phyloP scores from a whole-genome alignment of 2,888 invertebrate species.

The Tribolium freemani region DNA sequence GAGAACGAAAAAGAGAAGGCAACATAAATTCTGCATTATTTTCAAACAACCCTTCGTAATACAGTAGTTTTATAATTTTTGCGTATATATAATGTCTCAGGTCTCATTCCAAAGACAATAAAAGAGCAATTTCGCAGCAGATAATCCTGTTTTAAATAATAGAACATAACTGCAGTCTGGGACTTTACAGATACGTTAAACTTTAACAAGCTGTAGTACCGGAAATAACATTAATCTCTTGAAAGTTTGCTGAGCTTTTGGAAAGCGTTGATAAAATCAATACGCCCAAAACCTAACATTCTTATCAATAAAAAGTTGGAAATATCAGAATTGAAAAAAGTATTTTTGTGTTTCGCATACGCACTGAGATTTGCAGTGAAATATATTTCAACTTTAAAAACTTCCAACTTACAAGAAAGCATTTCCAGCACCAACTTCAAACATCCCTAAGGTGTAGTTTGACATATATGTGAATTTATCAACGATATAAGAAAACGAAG shows the following conservation, averaged over 20 bases:
- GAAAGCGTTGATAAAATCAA: background rate
- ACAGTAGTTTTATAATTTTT: no score
- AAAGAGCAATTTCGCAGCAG: no score
- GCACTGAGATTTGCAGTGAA: conserved; percentile 11
- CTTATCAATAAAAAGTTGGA: conserved; percentile 22
- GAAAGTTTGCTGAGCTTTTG: background rate
- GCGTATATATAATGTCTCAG: no score
- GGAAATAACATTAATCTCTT: background rate
- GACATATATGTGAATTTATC: conserved; percentile 31
- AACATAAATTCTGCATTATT: background rate
- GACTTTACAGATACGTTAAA: background rate
- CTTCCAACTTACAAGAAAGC: conserved; percentile 13
- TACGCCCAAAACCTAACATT: background rate
- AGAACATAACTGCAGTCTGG: no score
- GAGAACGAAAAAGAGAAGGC: no score
- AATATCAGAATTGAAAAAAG: conserved; percentile 25
- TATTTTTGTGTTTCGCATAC: conserved; percentile 17
- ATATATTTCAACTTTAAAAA: conserved; percentile 35
- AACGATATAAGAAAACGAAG: conserved; percentile 10
- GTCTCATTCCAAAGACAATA: no score
- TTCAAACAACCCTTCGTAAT: no score
- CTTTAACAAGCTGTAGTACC: background rate
- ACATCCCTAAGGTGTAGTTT: conserved; percentile 30
- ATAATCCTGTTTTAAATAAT: no score
- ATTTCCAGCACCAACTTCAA: conserved; percentile 2